Percentiles rank a stretch among this genome's conserved stretches.
These are phyloP conservation scores for Hiodon tergisus DNA, from an alignment of 2,113 vertebrate species.

Conservation along the genomic window DNA sequence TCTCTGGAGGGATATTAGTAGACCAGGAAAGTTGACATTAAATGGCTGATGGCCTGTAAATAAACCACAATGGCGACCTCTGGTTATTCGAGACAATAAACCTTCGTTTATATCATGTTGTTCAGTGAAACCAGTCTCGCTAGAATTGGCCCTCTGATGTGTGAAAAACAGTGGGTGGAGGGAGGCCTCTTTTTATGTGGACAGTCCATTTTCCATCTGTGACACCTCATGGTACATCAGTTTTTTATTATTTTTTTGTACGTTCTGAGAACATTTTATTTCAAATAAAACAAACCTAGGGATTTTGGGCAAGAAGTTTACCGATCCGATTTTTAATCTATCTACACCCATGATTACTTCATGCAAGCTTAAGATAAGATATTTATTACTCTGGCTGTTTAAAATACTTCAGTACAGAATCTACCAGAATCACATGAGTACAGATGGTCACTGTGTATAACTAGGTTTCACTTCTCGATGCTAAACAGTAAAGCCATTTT, in stretches of 20 bases:
- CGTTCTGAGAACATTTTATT: not conserved
- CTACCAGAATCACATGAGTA: not conserved
- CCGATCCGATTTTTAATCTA: too few species aligned
- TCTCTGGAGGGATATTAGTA: not conserved
- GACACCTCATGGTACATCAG: not conserved
- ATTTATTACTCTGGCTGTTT: not conserved
- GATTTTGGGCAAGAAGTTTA: too few species aligned
- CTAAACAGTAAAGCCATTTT: not conserved
- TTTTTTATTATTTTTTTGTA: not conserved
- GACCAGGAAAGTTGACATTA: not conserved
- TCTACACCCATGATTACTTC: too few species aligned
- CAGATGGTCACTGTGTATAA: not conserved
- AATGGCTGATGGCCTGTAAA: not conserved
- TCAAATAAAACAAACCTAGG: not conserved
- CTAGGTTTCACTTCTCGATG: too few species aligned
- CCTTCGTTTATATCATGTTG: not conserved
- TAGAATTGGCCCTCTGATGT: constrained; percentile 3
- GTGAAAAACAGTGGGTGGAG: constrained; percentile 14
- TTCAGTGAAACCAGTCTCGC: not conserved
- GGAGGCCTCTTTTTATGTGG: not conserved
- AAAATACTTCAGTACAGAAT: not conserved
- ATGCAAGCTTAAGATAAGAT: not conserved
- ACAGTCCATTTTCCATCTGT: constrained; percentile 1
- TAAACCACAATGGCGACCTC: not conserved
- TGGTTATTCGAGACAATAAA: not conserved